These are phyloP conservation scores for Arenicola marina DNA, from an alignment of 2,888 invertebrate genomes.

Conservation along the genomic window DNA sequence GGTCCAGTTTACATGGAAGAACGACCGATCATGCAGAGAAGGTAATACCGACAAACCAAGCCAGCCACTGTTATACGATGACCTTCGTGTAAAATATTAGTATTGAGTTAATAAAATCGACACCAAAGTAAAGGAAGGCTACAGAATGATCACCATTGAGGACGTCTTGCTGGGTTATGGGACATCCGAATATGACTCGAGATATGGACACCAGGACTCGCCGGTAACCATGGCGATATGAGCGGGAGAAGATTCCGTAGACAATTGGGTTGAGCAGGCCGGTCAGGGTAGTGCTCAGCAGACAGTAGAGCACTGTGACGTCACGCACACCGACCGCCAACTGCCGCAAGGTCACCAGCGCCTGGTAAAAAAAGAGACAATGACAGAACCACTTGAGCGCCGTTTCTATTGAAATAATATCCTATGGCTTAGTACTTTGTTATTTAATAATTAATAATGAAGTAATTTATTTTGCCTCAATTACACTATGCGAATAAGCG, in stretches of 20 bases:
- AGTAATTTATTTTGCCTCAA: no score
- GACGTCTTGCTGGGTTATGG: constrained; percentile 5
- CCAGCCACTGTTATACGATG: no score
- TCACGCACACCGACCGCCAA: constrained; percentile 37
- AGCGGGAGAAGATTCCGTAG: constrained; percentile 42
- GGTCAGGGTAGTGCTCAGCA: constrained; percentile 47
- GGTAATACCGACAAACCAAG: no score
- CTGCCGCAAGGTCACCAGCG: constrained; percentile 41
- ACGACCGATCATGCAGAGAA: no score
- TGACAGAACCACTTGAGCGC: background rate
- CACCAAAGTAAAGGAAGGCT: background rate
- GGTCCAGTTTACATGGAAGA: no score
- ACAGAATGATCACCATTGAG: no score
- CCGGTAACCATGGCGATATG: constrained; percentile 45
- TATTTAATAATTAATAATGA: no score
- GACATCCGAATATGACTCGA: constrained; percentile 20
- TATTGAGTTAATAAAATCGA: background rate
- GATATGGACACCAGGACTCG: constrained; percentile 12
- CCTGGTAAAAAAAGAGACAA: constrained; percentile 30
- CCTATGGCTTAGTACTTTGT: no score
- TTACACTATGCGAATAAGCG: no score
- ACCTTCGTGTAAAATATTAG: background rate
- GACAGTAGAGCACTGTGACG: constrained; percentile 45
- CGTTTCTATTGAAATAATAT: no score
- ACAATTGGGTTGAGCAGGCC: constrained; percentile 50